Percentiles rank a stretch among this genome's conserved stretches.
Evolutionary conservation across 2,797 vertebrate genomes (phyloP).

Genomic region (Scolopax bukidnonensis): DNA sequence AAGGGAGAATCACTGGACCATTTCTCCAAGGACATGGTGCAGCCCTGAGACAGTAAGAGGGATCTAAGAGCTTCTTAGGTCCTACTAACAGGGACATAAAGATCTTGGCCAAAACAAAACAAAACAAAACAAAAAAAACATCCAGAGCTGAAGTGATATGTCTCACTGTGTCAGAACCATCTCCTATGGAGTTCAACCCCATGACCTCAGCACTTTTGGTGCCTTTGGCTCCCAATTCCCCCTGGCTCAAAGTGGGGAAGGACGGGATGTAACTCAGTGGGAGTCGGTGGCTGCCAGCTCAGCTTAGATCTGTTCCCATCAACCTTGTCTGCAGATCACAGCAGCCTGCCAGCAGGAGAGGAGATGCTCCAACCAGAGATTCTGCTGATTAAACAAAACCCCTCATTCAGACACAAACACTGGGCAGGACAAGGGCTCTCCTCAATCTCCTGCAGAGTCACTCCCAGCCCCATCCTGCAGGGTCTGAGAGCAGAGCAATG

Average conservation of each 20-base stretch:
- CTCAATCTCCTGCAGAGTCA: neutral
- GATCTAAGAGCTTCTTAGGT: neutral
- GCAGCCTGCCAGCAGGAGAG: neutral
- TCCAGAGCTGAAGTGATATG: neutral
- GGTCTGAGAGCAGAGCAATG: fast-evolving
- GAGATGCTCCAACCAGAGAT: neutral
- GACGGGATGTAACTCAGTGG: neutral
- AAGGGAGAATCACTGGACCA: neutral
- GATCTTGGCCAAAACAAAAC: neutral
- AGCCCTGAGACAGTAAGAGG: neutral
- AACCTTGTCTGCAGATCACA: neutral
- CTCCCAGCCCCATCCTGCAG: neutral
- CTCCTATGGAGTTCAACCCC: neutral
- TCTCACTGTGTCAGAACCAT: neutral
- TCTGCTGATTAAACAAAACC: neutral
- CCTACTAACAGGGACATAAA: neutral
- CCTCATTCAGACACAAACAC: neutral
- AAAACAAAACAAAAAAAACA: neutral
- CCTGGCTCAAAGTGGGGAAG: neutral
- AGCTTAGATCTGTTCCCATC: neutral
- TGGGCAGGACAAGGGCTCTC: neutral
- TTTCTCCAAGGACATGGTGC: neutral
- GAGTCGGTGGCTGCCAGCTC: neutral
- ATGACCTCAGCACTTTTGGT: neutral
- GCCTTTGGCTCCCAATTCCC: neutral